Conservation (phyloP, 1,140 invertebrate genomes). For the Drosophila ogumai region DNA sequence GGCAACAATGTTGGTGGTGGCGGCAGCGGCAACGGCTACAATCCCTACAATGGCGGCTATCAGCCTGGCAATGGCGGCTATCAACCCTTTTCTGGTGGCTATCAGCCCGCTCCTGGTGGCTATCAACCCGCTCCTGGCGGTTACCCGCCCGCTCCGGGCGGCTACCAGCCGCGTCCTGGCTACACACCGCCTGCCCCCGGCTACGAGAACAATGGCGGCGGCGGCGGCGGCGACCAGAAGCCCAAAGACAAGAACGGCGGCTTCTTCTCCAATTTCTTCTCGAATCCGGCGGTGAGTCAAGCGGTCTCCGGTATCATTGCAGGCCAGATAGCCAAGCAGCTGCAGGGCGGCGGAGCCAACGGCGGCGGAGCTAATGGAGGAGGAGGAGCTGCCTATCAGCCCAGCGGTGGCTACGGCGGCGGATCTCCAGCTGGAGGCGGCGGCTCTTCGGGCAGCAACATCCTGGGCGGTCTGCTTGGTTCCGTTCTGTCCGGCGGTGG, state of each 20-base stretch:
- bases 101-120: slow-evolving; percentile 52
- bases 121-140: slow-evolving; percentile 53
- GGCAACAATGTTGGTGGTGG: slow-evolving; percentile 17
- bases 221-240: slow-evolving; percentile 59
- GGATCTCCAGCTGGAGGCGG: slow-evolving; percentile 43
- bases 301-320: slow-evolving; percentile 83
- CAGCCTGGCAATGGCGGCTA: slow-evolving; percentile 45
- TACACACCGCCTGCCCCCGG: slow-evolving; percentile 70
- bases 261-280: slow-evolving; percentile 83
- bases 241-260: slow-evolving; percentile 81
- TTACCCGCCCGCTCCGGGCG: slow-evolving; percentile 46
- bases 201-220: slow-evolving; percentile 56
- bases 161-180: slow-evolving; percentile 64
- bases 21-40: slow-evolving; percentile 51
- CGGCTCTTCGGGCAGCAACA: slow-evolving; percentile 52
- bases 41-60: slow-evolving; percentile 58
- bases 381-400: slow-evolving; percentile 63
- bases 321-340: slow-evolving; percentile 78
- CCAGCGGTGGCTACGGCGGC: slow-evolving; percentile 71
- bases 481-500: slow-evolving; percentile 68
- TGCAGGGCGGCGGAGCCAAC: slow-evolving; percentile 67
- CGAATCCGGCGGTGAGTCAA: slow-evolving; percentile 81
- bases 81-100: slow-evolving; percentile 51
- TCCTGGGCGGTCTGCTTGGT: slow-evolving; percentile 66
- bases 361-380: slow-evolving; percentile 23